Evolutionary conservation across 2,113 vertebrate species (phyloP).

Genomic region (Clarias gariepinus): DNA sequence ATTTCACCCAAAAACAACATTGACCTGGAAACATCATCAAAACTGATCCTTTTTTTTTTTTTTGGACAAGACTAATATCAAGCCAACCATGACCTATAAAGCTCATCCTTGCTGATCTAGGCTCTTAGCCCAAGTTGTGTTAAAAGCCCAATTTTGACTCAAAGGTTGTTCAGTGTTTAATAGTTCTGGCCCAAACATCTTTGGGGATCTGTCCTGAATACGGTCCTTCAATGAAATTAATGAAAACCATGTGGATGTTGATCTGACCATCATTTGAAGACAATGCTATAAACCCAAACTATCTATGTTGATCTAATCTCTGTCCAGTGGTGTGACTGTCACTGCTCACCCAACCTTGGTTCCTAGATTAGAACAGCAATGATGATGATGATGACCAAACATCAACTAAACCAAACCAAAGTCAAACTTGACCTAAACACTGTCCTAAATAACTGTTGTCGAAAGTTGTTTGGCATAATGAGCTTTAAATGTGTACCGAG

Average conservation of each 20-base stretch:
- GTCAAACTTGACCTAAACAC: no score
- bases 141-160: neutral
- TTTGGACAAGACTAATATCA: neutral
- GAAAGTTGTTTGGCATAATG: no score
- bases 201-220: neutral
- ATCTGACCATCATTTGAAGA: neutral
- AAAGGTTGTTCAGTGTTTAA: neutral
- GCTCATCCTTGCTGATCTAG: neutral
- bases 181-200: neutral
- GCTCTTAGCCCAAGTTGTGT: neutral
- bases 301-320: neutral
- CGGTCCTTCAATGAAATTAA: neutral
- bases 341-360: neutral
- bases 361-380: neutral
- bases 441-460: no score
- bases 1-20: neutral
- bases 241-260: neutral
- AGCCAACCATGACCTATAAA: neutral
- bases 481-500: no score
- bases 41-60: neutral
- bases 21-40: neutral
- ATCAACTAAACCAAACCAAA: neutral
- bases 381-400: neutral
- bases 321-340: neutral
- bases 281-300: neutral